Base-by-base conservation (phyloP, 2,113 vertebrate species). In the Xyrauchen texanus region DNA sequence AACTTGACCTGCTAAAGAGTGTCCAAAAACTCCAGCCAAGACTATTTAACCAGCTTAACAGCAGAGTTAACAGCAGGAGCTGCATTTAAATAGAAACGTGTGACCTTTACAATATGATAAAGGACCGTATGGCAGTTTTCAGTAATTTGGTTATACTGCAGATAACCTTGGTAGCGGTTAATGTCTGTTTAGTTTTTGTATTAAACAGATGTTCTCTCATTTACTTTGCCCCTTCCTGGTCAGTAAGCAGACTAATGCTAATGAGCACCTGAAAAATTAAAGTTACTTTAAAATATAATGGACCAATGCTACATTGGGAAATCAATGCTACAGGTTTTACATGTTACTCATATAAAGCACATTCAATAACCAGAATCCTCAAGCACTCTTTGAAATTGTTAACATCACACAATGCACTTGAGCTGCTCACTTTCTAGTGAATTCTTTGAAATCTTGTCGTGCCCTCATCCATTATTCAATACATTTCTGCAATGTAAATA, bases 171-270 rank as follows among this genome's bases (percentile, higher is more conserved):
- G 47, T 68, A 52, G 62, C 47, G 67, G 76, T 79, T 81, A 71
- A 83, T 76, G 65, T 76, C 53, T 58, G 66, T 79, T 79, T 76
- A 69, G 64, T 81, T 83, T 70, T 49, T 61, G 15, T 49, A 66
- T 55, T 76, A 68, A 75, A 68, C 84, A 85, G 81, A 74, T 85
- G 84, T 85, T 81, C 79, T 44, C 71, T 79, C 82, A 61, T 52
- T 57, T 83, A 68, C 34, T 16, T 62, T 46, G 67, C 78, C 68
- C 82, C 58, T 83, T 73, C 71, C 44, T 71, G 65, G 61, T 79
- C 84, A 76, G 60, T 79, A 57, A 62, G 76, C 65, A 68, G 67
- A 13, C 72, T 83, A 76, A 85, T 81, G 55, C 58, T 82, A 81
- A 81, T 83, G 78, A 78, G 68, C 79, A 82, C 77, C 72, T 82